These are phyloP conservation scores for Bursaphelenchus mucronatus DNA, from an alignment of 1,140 invertebrate genomes.

Conservation along the genomic window DNA sequence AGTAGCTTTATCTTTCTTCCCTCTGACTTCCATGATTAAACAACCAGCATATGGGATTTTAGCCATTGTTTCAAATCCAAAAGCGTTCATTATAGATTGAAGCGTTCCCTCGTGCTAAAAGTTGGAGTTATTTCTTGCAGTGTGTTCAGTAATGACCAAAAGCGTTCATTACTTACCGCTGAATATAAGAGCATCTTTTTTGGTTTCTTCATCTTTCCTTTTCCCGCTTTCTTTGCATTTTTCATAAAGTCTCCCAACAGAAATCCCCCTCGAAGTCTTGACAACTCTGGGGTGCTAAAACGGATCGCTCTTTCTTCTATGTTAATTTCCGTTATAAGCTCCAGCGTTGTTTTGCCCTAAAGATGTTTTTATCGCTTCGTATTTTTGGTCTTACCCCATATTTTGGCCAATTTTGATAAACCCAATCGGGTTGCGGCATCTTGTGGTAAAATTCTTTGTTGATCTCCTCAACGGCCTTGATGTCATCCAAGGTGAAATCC, in stretches of 20 bases:
- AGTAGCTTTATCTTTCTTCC: slow-evolving; percentile 2
- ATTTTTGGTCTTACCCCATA: slow-evolving; percentile 9
- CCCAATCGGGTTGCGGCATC: slow-evolving; percentile 24
- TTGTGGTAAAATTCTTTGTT: slow-evolving; percentile 21
- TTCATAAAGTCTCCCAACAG: slow-evolving; percentile 23
- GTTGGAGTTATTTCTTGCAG: background rate
- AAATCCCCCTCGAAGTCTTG: slow-evolving; percentile 22
- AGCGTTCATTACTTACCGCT: slow-evolving; percentile 2
- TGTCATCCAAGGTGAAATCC: slow-evolving; percentile 2
- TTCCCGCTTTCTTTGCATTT: slow-evolving; percentile 16
- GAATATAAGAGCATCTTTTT: slow-evolving; percentile 31
- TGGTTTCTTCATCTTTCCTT: slow-evolving; percentile 22
- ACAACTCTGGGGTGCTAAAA: slow-evolving; percentile 15
- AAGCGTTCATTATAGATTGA: slow-evolving; percentile 21
- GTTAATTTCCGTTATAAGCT: slow-evolving; percentile 17
- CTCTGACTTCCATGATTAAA: slow-evolving; percentile 27
- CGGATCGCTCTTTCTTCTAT: slow-evolving; percentile 9
- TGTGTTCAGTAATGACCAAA: too few relatives aligned
- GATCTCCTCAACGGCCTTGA: slow-evolving; percentile 16
- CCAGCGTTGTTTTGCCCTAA: slow-evolving; percentile 6
- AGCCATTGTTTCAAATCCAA: slow-evolving; percentile 21
- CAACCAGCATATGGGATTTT: slow-evolving; percentile 34
- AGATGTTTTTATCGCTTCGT: background rate
- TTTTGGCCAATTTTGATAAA: slow-evolving; percentile 22
- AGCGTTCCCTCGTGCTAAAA: slow-evolving; percentile 35